phyloP scores from a whole-genome alignment of 2,113 vertebrate genomes.

The Peucedramus taeniatus region DNA sequence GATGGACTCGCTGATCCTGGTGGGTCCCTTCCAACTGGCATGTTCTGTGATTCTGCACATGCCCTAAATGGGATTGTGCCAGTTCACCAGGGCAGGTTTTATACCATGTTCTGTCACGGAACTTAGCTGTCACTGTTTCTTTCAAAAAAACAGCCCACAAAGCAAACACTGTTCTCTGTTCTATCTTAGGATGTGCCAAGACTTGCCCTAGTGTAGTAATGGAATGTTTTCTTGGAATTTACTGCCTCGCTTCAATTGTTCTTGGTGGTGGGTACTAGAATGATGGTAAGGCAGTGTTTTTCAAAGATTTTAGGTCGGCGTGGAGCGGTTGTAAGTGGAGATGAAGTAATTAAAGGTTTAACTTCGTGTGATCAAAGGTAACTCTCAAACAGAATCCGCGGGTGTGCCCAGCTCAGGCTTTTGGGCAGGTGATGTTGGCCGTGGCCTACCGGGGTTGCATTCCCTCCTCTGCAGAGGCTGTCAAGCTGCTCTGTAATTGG shows the following conservation, averaged over 20 bases:
- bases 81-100: not conserved
- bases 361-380: not conserved
- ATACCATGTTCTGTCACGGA: fast-evolving
- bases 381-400: not conserved
- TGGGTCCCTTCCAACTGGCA: not conserved
- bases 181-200: not conserved
- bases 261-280: not conserved
- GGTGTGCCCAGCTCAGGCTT: not conserved
- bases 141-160: not conserved
- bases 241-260: not conserved
- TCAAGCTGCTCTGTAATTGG: not conserved
- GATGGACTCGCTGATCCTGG: not conserved
- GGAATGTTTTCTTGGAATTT: not conserved
- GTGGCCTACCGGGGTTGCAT: fast-evolving
- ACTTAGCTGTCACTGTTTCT: not conserved
- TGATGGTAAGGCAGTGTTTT: not conserved
- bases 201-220: not conserved
- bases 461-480: not conserved
- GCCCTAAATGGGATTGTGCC: not conserved
- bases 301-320: not conserved
- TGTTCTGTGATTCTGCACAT: not conserved
- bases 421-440: not conserved
- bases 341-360: not conserved
- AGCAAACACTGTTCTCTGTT: not conserved
- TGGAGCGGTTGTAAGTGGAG: fast-evolving